Base-by-base conservation (phyloP, 1,140 invertebrate genomes). In the Cyclina sinensis region DNA sequence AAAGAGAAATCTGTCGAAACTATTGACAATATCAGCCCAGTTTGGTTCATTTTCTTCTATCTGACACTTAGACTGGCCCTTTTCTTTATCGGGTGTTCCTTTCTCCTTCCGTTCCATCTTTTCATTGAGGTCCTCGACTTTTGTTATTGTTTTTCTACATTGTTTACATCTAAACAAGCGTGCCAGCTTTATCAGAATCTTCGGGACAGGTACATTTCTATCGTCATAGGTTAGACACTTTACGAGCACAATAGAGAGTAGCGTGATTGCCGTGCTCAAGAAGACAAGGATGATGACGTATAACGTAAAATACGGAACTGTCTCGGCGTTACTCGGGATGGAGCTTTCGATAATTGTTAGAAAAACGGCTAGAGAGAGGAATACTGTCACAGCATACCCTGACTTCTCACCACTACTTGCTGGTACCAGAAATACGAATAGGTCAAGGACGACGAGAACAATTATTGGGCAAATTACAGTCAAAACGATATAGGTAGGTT, bases 371-470 rank as follows among this genome's bases (percentile, higher is more conserved):
- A 97, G 96, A 1, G 96, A 95, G 14, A 97, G 93, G 5, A 97
- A 94, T 18, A 97, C 95, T 9, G 96, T 96, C 32, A 97, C 93
- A 32, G 96, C 96, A 27, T 96, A 95, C 9, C 96, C 95, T 68
- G 96, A 96, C 92, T 96, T 96, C 92, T 96, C 96, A 0, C 96
- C 96, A 1, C 95, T 95, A 84, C 96, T 96, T 0, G 96, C 96
- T n/a, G 96, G 96, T 39, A 97, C 93, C 88, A 96, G 96, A 93
- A 97, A 97, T 18, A 96, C 96, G 0, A 97, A 93, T 14, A 96
- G 94, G 18, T 96, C 96, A 4, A 96, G 93, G 12, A 95, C 93
- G 0, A 96, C 96, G 92, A 97, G 95, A 95, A 96, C 96, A 86
- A 96, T 95, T 86, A 96, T 96, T 0, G 96, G 96, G 51, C 96